Base-by-base conservation (phyloP, 2,888 invertebrate species). In the Harpagoxenus sublaevis region DNA sequence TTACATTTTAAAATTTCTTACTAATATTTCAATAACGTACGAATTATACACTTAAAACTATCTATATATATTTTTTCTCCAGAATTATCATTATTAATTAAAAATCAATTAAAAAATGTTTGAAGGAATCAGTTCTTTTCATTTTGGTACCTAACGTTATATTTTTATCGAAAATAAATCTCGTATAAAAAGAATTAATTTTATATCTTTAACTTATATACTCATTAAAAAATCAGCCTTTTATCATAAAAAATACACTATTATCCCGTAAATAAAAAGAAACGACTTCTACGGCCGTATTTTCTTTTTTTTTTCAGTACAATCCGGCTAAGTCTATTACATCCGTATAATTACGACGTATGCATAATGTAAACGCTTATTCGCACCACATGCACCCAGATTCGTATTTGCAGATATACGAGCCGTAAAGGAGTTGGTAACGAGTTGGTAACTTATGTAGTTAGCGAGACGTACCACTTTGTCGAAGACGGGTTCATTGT, bases 401-500 rank as follows among this genome's bases (percentile, higher is more conserved):
- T 71, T 48, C 66, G 23, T 31, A 48, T 62, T 81, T 57, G 57
- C 57, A 68, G 68, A 68, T 31, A 68, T 31, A 57, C 48, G 60
- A 60, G 12, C 35, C 12, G 51, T 60, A 51, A 65, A 94, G 95
- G 94, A 94, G 68, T 87, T 51, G 15, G 66, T 68, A 84, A 65
- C 70, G 63, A 77, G 68, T 60, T 28, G 8, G 23, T 51, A 74
- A 68, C 39, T 74, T 48, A 2, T 35, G 3, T 60, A 35, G 39
- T 39, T 70, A 83, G 45, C 91, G 93, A 35, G 35, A 96, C 97
- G 96, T 95, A 97, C 97, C 95, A 96, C 96, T 97, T 97, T 97
- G 94, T 98, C 98, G 95, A 98, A 97, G 90, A 97, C 97, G 5
- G 98, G 98, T 23, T 95, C 96, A 94, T 99, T 99, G 95, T 99